Percentiles rank a stretch among this genome's conserved stretches.
Evolutionary conservation across 2,888 invertebrate species (phyloP).

Genomic region (Rhagonycha fulva): DNA sequence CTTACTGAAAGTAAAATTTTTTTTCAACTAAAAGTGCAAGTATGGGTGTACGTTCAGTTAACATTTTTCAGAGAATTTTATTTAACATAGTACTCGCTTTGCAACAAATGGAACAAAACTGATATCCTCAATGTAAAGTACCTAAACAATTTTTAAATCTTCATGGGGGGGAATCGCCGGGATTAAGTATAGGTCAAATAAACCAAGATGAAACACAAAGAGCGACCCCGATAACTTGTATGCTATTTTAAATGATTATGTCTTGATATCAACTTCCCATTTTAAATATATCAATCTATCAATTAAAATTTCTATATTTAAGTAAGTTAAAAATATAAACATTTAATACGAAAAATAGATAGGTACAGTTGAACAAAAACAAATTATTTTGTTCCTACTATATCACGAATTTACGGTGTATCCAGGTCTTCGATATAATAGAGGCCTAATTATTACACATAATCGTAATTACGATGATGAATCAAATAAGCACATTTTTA

Average conservation of each 20-base stretch:
- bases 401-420: too few relatives aligned
- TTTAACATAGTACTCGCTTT: neutral
- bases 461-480: too few relatives aligned
- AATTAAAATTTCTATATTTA: neutral
- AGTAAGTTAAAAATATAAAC: neutral
- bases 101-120: neutral
- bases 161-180: neutral
- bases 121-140: neutral
- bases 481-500: too few relatives aligned
- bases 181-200: slow-evolving; percentile 8
- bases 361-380: neutral
- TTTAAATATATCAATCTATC: neutral
- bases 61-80: neutral
- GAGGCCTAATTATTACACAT: too few relatives aligned
- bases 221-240: slow-evolving; percentile 15
- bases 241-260: neutral
- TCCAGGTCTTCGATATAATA: too few relatives aligned
- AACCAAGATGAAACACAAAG: slow-evolving; percentile 1
- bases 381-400: neutral
- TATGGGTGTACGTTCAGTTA: slow-evolving; percentile 5
- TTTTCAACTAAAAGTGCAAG: neutral
- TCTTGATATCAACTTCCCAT: neutral
- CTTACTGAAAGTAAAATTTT: slow-evolving; percentile 10
- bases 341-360: neutral
- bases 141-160: neutral